Evolutionary conservation across 1,140 invertebrate genomes (phyloP).

Genomic region (Drosophila parabipectinata): DNA sequence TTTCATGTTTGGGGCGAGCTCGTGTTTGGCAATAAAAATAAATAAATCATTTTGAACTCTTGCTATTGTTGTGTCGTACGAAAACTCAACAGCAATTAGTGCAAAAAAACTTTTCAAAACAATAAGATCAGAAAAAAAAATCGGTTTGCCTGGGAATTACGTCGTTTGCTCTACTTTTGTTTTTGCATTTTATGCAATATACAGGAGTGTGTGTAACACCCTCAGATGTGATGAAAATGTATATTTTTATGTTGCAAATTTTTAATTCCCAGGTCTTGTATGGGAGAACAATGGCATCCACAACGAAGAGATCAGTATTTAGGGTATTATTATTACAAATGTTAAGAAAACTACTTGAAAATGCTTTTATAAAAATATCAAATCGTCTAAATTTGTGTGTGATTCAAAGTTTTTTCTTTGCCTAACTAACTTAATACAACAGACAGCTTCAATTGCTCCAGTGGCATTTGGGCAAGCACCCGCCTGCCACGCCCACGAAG

Average conservation of each 20-base stretch:
- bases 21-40: constrained; percentile 60
- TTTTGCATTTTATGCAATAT: constrained; percentile 29
- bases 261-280: not conserved
- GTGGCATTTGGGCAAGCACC: constrained; percentile 31
- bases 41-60: constrained; percentile 61
- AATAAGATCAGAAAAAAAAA: constrained; percentile 63
- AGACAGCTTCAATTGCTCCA: constrained; percentile 14
- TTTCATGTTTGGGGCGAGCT: constrained; percentile 26
- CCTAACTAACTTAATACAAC: constrained; percentile 18
- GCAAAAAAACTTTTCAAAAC: constrained; percentile 60
- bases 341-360: no score
- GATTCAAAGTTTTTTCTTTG: not conserved
- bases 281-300: not conserved
- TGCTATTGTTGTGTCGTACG: constrained; percentile 32
- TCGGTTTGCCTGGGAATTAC: constrained; percentile 61
- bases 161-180: constrained; percentile 64
- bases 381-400: not conserved
- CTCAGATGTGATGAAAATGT: constrained; percentile 6
- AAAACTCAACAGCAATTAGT: constrained; percentile 61
- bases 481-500: constrained; percentile 21
- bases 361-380: no score
- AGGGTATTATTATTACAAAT: not conserved
- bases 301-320: not conserved
- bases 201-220: constrained; percentile 46
- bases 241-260: constrained; percentile 14